Percentiles rank a stretch among this genome's conserved stretches.
phyloP scores from a whole-genome alignment of 2,888 invertebrate genomes.

The Apamea monoglypha region DNA sequence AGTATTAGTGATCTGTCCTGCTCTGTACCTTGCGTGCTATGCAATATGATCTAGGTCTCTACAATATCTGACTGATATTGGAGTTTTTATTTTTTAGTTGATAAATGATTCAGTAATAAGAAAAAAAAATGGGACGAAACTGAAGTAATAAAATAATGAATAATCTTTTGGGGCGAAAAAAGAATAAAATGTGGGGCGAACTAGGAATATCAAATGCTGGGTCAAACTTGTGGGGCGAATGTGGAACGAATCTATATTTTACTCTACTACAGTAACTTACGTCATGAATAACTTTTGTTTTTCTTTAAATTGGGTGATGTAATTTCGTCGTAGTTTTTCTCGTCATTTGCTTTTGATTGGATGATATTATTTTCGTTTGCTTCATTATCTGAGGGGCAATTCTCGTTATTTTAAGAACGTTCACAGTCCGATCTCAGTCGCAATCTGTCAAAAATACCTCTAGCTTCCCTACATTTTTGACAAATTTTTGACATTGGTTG shows the following conservation, averaged over 20 bases:
- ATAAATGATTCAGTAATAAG: neutral
- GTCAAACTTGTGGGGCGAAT: neutral
- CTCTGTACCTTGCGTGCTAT: slow-evolving; percentile 15
- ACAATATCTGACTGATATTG: neutral
- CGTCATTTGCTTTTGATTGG: neutral
- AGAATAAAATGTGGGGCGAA: neutral
- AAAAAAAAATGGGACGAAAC: neutral
- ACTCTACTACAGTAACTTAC: neutral
- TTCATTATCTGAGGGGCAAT: neutral
- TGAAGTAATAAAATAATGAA: neutral
- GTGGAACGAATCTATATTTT: neutral
- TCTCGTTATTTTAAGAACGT: too few relatives aligned
- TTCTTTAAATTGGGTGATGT: neutral
- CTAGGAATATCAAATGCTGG: too few relatives aligned
- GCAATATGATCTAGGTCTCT: slow-evolving; percentile 37
- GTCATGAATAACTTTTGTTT: neutral
- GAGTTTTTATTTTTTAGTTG: neutral
- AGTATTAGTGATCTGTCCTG: slow-evolving; percentile 26
- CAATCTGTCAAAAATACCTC: too few relatives aligned
- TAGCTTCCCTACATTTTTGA: too few relatives aligned
- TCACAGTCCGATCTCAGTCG: too few relatives aligned
- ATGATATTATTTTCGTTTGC: neutral
- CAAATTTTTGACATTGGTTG: too few relatives aligned
- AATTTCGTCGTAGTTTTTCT: neutral
- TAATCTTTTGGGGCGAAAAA: neutral